Conservation (phyloP, 37 sponge, comb jelly and placozoan genomes). For the Axinella damicornis region DNA sequence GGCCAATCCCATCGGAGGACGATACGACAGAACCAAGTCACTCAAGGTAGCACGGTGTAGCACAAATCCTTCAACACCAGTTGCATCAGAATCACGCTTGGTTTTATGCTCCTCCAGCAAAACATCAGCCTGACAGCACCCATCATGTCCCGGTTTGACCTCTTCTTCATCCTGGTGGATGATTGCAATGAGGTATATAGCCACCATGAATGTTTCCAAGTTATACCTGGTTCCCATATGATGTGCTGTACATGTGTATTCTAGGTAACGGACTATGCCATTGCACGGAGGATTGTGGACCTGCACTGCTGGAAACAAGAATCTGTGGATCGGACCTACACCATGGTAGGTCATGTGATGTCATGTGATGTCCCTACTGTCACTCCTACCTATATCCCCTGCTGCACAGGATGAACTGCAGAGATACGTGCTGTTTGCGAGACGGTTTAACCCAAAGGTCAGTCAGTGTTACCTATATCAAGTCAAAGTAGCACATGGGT, state of each 20-base stretch:
- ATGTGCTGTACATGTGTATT: background rate
- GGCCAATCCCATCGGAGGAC: slow-evolving; percentile 97
- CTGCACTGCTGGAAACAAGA: slow-evolving; percentile 83
- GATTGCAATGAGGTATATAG: slow-evolving; percentile 94
- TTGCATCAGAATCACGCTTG: no score
- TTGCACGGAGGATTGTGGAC: slow-evolving; percentile 96
- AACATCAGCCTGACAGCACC: slow-evolving; percentile 95
- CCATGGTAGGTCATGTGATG: slow-evolving; percentile 69
- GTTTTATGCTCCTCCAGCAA: slow-evolving; percentile 65
- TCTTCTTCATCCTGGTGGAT: slow-evolving; percentile 98
- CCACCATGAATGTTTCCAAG: no score
- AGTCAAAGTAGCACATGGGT: no score
- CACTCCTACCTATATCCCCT: background rate
- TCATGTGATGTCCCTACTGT: slow-evolving; percentile 5
- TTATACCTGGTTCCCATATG: no score
- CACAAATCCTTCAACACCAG: no score
- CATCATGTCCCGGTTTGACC: slow-evolving; percentile 98
- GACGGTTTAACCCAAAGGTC: slow-evolving; percentile 95
- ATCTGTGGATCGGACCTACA: slow-evolving; percentile 82
- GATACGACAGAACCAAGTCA: slow-evolving; percentile 95
- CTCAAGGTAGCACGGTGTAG: slow-evolving; percentile 60
- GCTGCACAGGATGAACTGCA: slow-evolving; percentile 88
- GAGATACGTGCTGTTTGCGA: slow-evolving; percentile 93
- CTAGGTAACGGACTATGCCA: slow-evolving; percentile 97
- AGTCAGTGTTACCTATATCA: background rate